Evolutionary conservation across 2,113 vertebrate genomes (phyloP).

Genomic region (Pygoscelis antarcticus): DNA sequence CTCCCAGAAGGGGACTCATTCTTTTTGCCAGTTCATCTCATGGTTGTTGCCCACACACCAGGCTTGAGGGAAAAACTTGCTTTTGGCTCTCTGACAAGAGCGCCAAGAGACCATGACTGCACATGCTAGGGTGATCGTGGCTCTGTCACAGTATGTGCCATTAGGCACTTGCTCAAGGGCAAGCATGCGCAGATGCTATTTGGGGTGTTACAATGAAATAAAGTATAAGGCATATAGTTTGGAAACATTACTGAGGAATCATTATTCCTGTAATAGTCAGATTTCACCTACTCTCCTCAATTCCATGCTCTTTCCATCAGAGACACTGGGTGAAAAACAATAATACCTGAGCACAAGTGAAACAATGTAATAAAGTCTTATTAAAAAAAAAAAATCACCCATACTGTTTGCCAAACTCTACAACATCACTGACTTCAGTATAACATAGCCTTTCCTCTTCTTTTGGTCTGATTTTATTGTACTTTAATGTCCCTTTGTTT

Average conservation of each 20-base stretch:
- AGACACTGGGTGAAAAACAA: background rate
- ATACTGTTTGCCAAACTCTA: background rate
- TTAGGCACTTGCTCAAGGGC: background rate
- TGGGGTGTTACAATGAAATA: background rate
- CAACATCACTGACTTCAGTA: background rate
- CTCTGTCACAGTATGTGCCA: background rate
- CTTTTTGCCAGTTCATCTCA: background rate
- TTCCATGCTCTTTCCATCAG: background rate
- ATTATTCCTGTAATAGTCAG: background rate
- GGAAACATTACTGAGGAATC: background rate
- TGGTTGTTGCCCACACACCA: background rate
- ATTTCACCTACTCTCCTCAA: background rate
- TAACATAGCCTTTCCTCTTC: background rate
- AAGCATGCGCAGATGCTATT: background rate
- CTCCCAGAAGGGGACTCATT: background rate
- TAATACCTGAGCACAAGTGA: background rate
- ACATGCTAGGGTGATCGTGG: background rate
- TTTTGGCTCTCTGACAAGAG: background rate
- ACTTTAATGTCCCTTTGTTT: background rate
- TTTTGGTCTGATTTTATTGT: background rate
- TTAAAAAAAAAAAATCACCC: background rate
- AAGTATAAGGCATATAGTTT: background rate
- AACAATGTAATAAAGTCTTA: background rate
- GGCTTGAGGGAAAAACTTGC: background rate
- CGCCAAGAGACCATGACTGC: background rate